phyloP scores from a whole-genome alignment of 2,888 invertebrate species.

The Euproctis similis region DNA sequence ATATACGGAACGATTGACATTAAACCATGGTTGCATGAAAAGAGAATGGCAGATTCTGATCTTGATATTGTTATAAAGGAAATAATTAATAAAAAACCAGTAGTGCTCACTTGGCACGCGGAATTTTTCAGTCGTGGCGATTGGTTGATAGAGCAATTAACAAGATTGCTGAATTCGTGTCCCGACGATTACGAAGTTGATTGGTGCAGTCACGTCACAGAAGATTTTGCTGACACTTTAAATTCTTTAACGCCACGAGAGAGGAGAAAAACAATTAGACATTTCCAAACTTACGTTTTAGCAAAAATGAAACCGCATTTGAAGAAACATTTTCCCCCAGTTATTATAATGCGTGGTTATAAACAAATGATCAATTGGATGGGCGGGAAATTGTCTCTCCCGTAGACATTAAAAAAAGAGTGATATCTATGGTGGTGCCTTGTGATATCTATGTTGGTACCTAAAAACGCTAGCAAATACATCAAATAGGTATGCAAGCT shows the following conservation, averaged over 20 bases:
- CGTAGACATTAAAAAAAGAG: not conserved
- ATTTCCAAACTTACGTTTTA: not conserved
- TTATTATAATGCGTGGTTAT: no score
- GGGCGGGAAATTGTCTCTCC: not conserved
- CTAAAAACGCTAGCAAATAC: no score
- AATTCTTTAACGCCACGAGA: not conserved
- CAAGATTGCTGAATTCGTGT: slow-evolving; percentile 2
- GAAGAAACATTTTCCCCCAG: slow-evolving; percentile 2
- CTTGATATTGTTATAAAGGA: not conserved
- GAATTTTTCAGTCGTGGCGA: not conserved
- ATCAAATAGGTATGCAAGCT: no score
- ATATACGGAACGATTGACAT: slow-evolving; percentile 1
- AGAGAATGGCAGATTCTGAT: slow-evolving; percentile 1
- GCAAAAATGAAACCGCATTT: slow-evolving; percentile 3
- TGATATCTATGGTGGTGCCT: no score
- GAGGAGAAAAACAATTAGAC: not conserved
- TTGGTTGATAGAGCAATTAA: slow-evolving; percentile 1
- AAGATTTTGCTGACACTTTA: not conserved
- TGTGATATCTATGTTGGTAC: no score
- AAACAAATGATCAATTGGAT: not conserved
- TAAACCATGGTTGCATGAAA: slow-evolving; percentile 1
- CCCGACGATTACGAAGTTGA: slow-evolving; percentile 1
- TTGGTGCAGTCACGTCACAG: not conserved
- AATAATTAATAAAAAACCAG: not conserved
- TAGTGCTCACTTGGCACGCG: not conserved